Evolutionary conservation across 2,888 invertebrate species (phyloP).

Genomic region (Ormyrus labotus): DNA sequence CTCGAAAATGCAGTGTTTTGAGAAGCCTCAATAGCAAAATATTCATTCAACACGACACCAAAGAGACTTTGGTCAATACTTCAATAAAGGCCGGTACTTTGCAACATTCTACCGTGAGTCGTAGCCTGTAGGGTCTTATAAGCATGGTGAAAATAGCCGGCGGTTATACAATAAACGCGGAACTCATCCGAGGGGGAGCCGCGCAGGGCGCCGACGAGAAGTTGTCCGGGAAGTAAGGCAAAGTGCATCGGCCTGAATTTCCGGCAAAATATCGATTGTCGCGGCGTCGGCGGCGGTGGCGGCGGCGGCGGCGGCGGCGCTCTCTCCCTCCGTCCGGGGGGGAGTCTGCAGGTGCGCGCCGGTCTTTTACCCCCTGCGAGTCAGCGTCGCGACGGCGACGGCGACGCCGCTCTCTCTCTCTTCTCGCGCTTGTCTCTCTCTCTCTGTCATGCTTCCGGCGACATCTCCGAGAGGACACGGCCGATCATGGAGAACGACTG

Average conservation of each 20-base stretch:
- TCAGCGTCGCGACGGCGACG: constrained; percentile 21
- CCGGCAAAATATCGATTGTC: constrained; percentile 45
- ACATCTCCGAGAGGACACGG: constrained; percentile 59
- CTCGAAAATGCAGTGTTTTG: too few relatives aligned
- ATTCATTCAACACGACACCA: too few relatives aligned
- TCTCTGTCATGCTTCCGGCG: constrained; percentile 63
- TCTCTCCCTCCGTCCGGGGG: too few relatives aligned
- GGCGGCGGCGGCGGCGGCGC: background rate
- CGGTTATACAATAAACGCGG: background rate
- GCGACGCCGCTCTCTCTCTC: background rate
- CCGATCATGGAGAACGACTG: constrained; percentile 70
- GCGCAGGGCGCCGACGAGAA: too few relatives aligned
- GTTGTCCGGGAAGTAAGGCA: constrained; percentile 38
- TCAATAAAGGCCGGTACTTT: too few relatives aligned
- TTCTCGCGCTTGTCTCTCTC: constrained; percentile 28
- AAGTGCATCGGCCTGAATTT: constrained; percentile 57
- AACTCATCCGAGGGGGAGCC: background rate
- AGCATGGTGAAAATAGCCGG: too few relatives aligned
- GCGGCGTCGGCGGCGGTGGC: background rate
- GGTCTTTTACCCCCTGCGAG: constrained; percentile 24
- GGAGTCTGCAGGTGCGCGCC: constrained; percentile 23
- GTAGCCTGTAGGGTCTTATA: too few relatives aligned
- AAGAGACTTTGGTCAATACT: too few relatives aligned
- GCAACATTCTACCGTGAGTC: too few relatives aligned
- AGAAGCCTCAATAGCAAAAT: too few relatives aligned